Evolutionary conservation across 2,113 vertebrate species (phyloP).

Genomic region (Calyptommatus sinebrachiatus): DNA sequence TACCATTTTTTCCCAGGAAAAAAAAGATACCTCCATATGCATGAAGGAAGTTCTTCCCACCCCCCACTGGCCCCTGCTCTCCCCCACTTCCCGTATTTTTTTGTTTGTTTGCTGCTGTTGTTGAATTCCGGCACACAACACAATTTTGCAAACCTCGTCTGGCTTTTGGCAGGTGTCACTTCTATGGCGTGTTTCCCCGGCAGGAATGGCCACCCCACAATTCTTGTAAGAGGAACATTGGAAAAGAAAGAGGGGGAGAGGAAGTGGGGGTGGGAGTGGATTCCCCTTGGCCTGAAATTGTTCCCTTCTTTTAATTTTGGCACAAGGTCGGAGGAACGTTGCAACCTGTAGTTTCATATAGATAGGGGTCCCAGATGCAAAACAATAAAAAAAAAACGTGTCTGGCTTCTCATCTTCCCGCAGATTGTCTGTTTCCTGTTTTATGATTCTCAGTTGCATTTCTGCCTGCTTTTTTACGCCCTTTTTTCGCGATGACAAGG

Average conservation of each 20-base stretch:
- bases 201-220: conserved; percentile 44
- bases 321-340: not conserved
- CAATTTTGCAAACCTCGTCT: conserved; percentile 67
- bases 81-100: conserved; percentile 7
- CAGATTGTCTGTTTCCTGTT: no score
- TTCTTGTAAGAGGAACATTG: conserved; percentile 34
- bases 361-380: not conserved
- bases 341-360: not conserved
- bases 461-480: no score
- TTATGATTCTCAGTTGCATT: no score
- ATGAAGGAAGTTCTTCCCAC: conserved; percentile 75
- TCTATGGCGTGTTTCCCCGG: conserved; percentile 50
- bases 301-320: not conserved
- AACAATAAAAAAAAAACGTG: no score
- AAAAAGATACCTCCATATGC: conserved; percentile 78
- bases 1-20: conserved; percentile 73
- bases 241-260: not conserved
- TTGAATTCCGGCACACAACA: conserved; percentile 71
- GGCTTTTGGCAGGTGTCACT: conserved; percentile 69
- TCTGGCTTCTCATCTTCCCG: no score
- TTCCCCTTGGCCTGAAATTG: not conserved
- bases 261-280: not conserved
- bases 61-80: conserved; percentile 50
- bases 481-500: no score
- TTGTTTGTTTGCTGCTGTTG: conserved; percentile 57